phyloP scores from a whole-genome alignment of 2,888 invertebrate species.

The Apamea anceps region DNA sequence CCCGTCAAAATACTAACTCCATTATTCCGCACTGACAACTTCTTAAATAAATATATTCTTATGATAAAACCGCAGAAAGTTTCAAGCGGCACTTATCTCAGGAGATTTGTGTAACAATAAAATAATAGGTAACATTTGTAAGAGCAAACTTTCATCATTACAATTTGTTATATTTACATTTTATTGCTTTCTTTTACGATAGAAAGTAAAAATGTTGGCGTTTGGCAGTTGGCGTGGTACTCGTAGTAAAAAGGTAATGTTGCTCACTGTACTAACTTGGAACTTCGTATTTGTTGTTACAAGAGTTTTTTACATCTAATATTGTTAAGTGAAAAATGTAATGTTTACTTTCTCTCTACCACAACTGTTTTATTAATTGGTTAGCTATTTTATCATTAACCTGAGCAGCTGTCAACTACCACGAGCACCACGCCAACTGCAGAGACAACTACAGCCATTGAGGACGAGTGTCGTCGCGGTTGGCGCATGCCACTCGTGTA shows the following conservation, averaged over 20 bases:
- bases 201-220: slow-evolving; percentile 46
- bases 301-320: background rate
- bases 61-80: slow-evolving; percentile 34
- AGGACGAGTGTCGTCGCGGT: background rate
- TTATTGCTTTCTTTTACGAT: slow-evolving; percentile 41
- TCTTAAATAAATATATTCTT: slow-evolving; percentile 6
- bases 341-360: background rate
- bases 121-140: slow-evolving; percentile 47
- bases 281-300: slow-evolving; percentile 22
- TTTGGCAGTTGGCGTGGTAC: too few species aligned
- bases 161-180: slow-evolving; percentile 56
- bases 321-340: background rate
- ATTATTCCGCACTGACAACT: slow-evolving; percentile 13
- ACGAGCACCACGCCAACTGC: background rate
- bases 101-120: slow-evolving; percentile 41
- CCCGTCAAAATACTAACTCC: background rate
- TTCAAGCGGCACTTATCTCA: slow-evolving; percentile 32
- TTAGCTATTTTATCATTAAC: background rate
- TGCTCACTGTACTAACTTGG: slow-evolving; percentile 16
- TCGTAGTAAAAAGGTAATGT: slow-evolving; percentile 44
- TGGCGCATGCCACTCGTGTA: background rate
- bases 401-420: background rate
- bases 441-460: background rate
- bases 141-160: slow-evolving; percentile 50
- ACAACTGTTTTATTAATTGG: background rate